phyloP scores from a whole-genome alignment of 2,797 vertebrate species.

The Coranthus polyacanthus region DNA sequence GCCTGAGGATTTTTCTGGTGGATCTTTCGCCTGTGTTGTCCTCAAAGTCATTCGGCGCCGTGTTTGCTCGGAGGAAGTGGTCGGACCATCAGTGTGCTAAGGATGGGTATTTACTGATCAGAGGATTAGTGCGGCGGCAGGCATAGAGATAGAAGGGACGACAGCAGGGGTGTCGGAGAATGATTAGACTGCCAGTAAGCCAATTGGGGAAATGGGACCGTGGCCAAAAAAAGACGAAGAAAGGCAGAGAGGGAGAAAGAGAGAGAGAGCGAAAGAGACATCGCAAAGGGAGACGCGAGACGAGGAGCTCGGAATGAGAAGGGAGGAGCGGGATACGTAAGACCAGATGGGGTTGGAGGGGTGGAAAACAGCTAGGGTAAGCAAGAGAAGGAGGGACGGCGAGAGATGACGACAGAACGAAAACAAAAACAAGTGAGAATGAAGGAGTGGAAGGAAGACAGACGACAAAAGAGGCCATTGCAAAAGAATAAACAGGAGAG shows the following conservation, averaged over 20 bases:
- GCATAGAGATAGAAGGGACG: constrained; percentile 67
- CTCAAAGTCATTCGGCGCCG: constrained; percentile 27
- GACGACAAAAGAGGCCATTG: constrained; percentile 38
- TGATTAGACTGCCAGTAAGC: constrained; percentile 83
- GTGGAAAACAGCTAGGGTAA: constrained; percentile 18
- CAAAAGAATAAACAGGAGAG: constrained; percentile 20
- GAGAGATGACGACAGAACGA: constrained; percentile 29
- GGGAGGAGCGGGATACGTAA: constrained; percentile 17
- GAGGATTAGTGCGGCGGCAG: constrained; percentile 78
- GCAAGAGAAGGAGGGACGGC: constrained; percentile 13
- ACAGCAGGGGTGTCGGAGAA: constrained; percentile 80
- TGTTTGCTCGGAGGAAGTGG: constrained; percentile 35
- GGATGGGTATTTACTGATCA: constrained; percentile 80
- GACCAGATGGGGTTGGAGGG: constrained; percentile 8
- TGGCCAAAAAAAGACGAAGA: constrained; percentile 72
- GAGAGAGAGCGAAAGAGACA: constrained; percentile 23
- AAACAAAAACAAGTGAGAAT: constrained; percentile 41
- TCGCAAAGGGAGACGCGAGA: constrained; percentile 8
- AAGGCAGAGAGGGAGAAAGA: constrained; percentile 30
- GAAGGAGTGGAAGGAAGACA: constrained; percentile 39
- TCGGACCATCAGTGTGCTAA: constrained; percentile 52
- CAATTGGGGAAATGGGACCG: constrained; percentile 77
- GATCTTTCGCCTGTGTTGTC: constrained; percentile 39
- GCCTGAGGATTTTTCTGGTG: constrained; percentile 23
- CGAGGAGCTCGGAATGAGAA: constrained; percentile 14